Evolutionary conservation across 2,797 vertebrate genomes (phyloP).

Genomic region (Sphenopsis melanotis): DNA sequence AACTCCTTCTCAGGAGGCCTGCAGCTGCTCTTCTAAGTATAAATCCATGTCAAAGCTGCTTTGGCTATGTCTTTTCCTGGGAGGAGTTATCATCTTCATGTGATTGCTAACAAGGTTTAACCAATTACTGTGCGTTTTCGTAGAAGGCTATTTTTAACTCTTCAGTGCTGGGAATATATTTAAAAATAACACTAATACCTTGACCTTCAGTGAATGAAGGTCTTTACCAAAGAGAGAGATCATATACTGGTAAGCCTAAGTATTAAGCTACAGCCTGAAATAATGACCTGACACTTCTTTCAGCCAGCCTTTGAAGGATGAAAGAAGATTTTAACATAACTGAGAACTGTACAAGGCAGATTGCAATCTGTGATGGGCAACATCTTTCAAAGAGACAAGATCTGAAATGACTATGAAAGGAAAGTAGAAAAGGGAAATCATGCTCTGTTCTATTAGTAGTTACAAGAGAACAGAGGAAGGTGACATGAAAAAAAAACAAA

Average conservation of each 20-base stretch:
- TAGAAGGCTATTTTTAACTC: conserved; percentile 66
- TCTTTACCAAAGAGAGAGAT: conserved; percentile 13
- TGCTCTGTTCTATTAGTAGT: not conserved
- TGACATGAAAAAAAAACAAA: not conserved
- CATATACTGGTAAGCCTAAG: not conserved
- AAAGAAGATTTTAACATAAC: conserved; percentile 43
- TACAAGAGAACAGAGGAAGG: not conserved
- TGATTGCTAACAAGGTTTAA: conserved; percentile 69
- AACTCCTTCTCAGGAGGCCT: not conserved
- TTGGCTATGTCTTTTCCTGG: conserved; percentile 56
- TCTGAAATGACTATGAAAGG: not conserved
- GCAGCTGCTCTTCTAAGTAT: conserved; percentile 50
- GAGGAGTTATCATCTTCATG: conserved; percentile 62
- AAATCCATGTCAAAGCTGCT: conserved; percentile 62
- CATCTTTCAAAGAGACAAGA: not conserved
- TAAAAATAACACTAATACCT: conserved; percentile 72
- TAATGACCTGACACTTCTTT: conserved; percentile 50
- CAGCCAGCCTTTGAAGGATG: conserved; percentile 30
- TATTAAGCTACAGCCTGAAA: conserved; percentile 39
- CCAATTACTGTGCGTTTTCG: conserved; percentile 61
- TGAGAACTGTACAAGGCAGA: not conserved
- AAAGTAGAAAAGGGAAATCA: not conserved
- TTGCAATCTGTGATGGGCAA: not conserved
- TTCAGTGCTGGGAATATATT: conserved; percentile 27
- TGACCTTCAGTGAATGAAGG: conserved; percentile 50